Percentiles rank a stretch among this genome's conserved stretches.
These are phyloP conservation scores for Geothlypis trichas DNA, from an alignment of 2,113 vertebrate species.

Conservation along the genomic window DNA sequence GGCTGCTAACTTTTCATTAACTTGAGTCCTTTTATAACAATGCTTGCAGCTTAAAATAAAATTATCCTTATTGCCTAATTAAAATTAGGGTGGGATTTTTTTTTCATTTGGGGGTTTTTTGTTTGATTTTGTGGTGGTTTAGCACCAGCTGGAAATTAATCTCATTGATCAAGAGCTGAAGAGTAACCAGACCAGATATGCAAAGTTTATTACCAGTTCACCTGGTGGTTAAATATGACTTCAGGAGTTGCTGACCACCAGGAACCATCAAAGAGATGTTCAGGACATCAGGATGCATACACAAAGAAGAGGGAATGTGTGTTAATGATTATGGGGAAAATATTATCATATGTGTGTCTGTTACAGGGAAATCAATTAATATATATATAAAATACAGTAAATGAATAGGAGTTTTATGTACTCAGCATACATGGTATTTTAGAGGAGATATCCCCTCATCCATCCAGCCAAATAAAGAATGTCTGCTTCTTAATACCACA, in stretches of 20 bases:
- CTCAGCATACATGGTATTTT: neutral
- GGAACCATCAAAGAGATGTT: neutral
- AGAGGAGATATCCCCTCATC: neutral
- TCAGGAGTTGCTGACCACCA: neutral
- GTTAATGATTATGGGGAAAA: neutral
- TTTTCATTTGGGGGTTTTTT: neutral
- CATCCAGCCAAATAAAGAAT: neutral
- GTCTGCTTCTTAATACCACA: neutral
- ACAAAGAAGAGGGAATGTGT: neutral
- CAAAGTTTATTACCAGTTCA: neutral
- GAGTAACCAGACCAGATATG: neutral
- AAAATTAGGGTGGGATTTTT: neutral
- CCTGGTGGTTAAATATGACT: neutral
- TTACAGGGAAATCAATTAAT: neutral
- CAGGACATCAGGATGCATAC: neutral
- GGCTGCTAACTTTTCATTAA: neutral
- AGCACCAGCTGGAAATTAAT: neutral
- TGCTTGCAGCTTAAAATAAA: neutral
- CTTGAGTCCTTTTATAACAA: neutral
- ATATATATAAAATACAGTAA: neutral
- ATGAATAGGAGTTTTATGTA: neutral
- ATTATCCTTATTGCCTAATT: neutral
- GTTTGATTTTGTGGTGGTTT: neutral
- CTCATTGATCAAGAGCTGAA: neutral
- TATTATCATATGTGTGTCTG: neutral